These are phyloP conservation scores for Hyles euphorbiae DNA, from an alignment of 1,140 invertebrate genomes.

Conservation along the genomic window DNA sequence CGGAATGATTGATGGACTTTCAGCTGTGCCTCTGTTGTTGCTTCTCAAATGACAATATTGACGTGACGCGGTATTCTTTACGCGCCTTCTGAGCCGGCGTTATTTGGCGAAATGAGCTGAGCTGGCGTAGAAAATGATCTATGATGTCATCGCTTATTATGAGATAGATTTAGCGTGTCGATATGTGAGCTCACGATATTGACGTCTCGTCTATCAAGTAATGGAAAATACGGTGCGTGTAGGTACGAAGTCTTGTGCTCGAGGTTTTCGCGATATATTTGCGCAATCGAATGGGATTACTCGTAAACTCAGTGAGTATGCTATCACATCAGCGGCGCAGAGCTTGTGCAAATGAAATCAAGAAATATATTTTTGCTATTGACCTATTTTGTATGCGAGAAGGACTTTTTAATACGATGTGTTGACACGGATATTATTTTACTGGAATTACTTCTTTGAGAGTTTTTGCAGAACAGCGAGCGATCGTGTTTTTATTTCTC, in stretches of 20 bases:
- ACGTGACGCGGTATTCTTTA: slow-evolving; percentile 16
- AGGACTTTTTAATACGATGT: too few relatives aligned
- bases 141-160: slow-evolving; percentile 9
- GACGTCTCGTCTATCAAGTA: background rate
- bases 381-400: background rate
- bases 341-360: slow-evolving; percentile 13
- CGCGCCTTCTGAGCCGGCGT: slow-evolving; percentile 4
- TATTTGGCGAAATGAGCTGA: slow-evolving; percentile 8
- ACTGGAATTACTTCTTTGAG: too few relatives aligned
- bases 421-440: too few relatives aligned
- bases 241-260: background rate
- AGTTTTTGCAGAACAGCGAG: too few relatives aligned
- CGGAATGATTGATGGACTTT: slow-evolving; percentile 35
- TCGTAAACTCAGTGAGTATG: slow-evolving; percentile 18
- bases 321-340: slow-evolving; percentile 16
- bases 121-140: slow-evolving; percentile 5
- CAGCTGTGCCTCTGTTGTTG: slow-evolving; percentile 12
- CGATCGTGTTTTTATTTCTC: too few relatives aligned
- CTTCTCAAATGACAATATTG: slow-evolving; percentile 27
- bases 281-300: slow-evolving; percentile 18
- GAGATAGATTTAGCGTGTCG: slow-evolving; percentile 1
- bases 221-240: background rate
- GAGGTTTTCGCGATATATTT: slow-evolving; percentile 9
- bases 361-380: slow-evolving; percentile 9
- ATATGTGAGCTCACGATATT: background rate